These are phyloP conservation scores for Emydocephalus ijimae DNA, from an alignment of 2,113 vertebrate genomes.

Conservation along the genomic window DNA sequence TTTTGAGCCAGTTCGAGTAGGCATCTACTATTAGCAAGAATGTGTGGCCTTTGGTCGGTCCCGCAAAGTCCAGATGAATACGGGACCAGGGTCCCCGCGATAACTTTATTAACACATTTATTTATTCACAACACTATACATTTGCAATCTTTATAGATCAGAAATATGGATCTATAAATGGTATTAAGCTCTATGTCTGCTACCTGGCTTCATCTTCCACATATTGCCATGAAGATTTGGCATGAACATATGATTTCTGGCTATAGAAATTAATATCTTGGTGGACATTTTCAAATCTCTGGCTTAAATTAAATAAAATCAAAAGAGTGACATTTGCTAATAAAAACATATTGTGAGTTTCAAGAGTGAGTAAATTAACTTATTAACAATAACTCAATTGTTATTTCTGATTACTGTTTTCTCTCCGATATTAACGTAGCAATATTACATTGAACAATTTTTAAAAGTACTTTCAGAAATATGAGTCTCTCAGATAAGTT, in stretches of 20 bases:
- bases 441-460: not conserved
- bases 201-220: not conserved
- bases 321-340: not conserved
- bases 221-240: not conserved
- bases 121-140: no score
- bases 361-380: not conserved
- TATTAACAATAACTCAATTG: not conserved
- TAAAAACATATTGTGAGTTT: not conserved
- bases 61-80: no score
- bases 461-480: slow-evolving; percentile 1
- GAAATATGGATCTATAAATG: not conserved
- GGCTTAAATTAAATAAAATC: not conserved
- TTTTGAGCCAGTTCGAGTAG: no score
- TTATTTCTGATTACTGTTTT: not conserved
- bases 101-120: no score
- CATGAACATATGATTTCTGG: not conserved
- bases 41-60: no score
- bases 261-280: not conserved
- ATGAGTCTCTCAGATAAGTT: not conserved
- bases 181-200: not conserved
- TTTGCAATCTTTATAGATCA: not conserved
- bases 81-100: no score
- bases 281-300: not conserved
- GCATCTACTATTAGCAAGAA: no score
- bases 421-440: not conserved